These are phyloP conservation scores for Moxostoma hubbsi DNA, from an alignment of 2,797 vertebrate species.

Conservation along the genomic window DNA sequence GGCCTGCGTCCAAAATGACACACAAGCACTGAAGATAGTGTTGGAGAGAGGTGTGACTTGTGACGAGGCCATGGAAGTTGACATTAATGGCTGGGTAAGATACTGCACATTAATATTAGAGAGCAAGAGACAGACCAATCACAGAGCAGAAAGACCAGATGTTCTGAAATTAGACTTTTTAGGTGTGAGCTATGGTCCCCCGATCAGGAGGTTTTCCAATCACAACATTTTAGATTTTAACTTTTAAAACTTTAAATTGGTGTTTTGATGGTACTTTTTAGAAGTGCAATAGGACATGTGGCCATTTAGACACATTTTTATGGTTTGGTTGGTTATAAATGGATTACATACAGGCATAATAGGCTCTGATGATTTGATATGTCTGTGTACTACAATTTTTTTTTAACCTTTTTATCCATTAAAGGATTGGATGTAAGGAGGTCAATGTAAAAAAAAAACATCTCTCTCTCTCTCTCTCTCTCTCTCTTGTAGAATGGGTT, in stretches of 20 bases:
- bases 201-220: too few species aligned
- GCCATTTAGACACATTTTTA: neutral
- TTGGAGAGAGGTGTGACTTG: constrained; percentile 78
- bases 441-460: neutral
- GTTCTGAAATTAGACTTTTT: neutral
- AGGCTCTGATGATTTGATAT: neutral
- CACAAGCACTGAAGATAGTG: constrained; percentile 67
- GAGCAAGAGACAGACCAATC: neutral
- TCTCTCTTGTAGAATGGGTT: constrained; percentile 80
- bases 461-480: neutral
- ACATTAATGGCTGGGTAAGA: constrained; percentile 86
- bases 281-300: too few species aligned
- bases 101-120: constrained; percentile 29
- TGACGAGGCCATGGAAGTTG: constrained; percentile 82
- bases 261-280: too few species aligned
- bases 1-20: constrained; percentile 80
- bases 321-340: neutral
- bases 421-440: neutral
- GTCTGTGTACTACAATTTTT: neutral
- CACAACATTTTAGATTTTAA: too few species aligned
- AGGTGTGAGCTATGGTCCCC: too few species aligned
- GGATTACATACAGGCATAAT: neutral
- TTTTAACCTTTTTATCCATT: neutral
- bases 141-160: neutral
- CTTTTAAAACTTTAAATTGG: too few species aligned